Evolutionary conservation across 2,113 vertebrate genomes (phyloP), one percentile per base, ranked within the genome.

Genomic region (Geococcyx californianus): DNA sequence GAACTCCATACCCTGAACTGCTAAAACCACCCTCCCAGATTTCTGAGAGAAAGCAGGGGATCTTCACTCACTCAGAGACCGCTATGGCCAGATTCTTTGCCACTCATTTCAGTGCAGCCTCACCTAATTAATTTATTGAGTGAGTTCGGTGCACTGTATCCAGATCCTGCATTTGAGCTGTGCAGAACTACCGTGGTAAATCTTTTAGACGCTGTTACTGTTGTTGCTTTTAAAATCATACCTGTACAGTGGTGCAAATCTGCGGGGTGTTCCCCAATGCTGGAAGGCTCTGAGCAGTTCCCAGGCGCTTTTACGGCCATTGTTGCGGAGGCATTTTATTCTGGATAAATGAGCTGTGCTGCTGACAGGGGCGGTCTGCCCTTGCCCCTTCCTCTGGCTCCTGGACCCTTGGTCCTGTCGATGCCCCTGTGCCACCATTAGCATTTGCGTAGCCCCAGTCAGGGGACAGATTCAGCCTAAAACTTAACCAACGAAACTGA

Each of bases 291-390:
- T 38, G 40, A 76, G 26, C 24, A 58, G 25, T 38, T 34, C 25
- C 49, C 3, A 1, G 23, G 13, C 13, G 16, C 13, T 36, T 85
- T 18, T 26, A 66, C n/a, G 20, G 21, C 17, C 5, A 0, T 6
- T 23, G 38, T 19, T 85, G 31, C 45, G 26, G 10, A 55, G 16
- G 31, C 33, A 17, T 25, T 68, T 86, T 9, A 74, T 44, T 33
- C 29, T 56, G 49, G 62, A 55, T 33, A 44, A 82, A 45, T 1
- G 7, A 33, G 29, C 78, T 58, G n/a, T 85, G 62, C 72, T 85
- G 51, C 83, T 74, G 55, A 44, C 6, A 34, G 40, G 31, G 51
- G 28, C 3, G 1, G 29, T 16, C 64, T 54, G 62, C 54, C 47
- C 24, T 62, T 56, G 59, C 24, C 45, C 42, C 49, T 80, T 86